Conservation (phyloP, 1,140 invertebrate genomes). For the Melitaea cinxia region DNA sequence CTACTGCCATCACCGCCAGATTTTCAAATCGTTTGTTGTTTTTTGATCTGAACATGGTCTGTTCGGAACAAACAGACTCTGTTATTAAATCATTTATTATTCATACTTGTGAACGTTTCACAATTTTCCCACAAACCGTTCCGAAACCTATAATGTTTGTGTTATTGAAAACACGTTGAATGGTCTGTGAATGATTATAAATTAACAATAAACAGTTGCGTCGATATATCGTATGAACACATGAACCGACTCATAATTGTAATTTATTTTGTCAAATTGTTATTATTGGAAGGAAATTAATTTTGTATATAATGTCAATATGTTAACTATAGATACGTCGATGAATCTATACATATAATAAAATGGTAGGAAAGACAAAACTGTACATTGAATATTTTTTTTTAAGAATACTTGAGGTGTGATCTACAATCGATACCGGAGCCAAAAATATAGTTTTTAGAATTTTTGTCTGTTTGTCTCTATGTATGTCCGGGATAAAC, state of each 20-base stretch:
- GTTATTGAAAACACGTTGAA: conserved; percentile 27
- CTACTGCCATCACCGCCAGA: conserved; percentile 57
- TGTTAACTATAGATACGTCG: background rate
- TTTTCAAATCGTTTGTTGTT: conserved; percentile 77
- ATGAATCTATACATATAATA: too few relatives aligned
- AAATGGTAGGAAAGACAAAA: too few relatives aligned
- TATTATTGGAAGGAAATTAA: conserved; percentile 13
- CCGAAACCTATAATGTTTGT: conserved; percentile 34
- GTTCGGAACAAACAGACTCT: conserved; percentile 70
- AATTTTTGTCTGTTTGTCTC: too few relatives aligned
- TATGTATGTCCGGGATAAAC: too few relatives aligned
- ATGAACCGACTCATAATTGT: conserved; percentile 18
- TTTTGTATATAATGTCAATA: background rate
- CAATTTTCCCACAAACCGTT: conserved; percentile 73
- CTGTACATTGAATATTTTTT: too few relatives aligned
- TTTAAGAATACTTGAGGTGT: too few relatives aligned
- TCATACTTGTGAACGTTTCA: conserved; percentile 76
- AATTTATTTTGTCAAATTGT: conserved; percentile 29
- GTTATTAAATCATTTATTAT: conserved; percentile 82
- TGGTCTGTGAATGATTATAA: conserved; percentile 26
- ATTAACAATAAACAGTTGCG: conserved; percentile 33
- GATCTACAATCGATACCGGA: too few relatives aligned
- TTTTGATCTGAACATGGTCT: conserved; percentile 67
- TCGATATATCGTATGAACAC: conserved; percentile 25
- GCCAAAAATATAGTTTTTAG: too few relatives aligned